Base-by-base conservation (phyloP, 1,140 invertebrate genomes). In the Drosophila ananassae region DNA sequence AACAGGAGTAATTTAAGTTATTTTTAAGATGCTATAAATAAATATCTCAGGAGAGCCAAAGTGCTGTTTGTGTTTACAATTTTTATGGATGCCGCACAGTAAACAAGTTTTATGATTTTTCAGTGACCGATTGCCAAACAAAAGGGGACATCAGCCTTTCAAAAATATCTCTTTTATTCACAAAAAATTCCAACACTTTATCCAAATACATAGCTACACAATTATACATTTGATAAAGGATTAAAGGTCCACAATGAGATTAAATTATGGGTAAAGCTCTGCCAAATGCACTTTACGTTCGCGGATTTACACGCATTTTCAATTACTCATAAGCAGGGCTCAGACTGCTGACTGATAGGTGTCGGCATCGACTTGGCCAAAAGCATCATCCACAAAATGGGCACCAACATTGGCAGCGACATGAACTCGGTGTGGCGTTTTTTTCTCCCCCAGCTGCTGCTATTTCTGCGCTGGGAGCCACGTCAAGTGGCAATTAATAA, bases 401-500 rank as follows among this genome's bases (percentile, higher is more conserved):
- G 64, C 68, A 71, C 46, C 67, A 71, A 32, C 67, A 71, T 67
- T 24, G 67, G 53, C 74, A 56, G 24, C 75, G 44, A 62, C 58
- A 41, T 39, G 52, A 57, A 34, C 37, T 51, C 25, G 24, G 25
- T 32, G 24, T 17, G 22, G 22, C 17, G 34, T 34, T 30, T 39
- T 59, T 32, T 12, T 17, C 21, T 3, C 17, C 44, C 21, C 21
- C 21, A 47, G 44, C 21, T 10, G 41, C 17, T 17, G 44, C 21
- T 37, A 37, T 10, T 12, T 47, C 44, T 24, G 59, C 22, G 39
- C 32, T 37, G 34, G 58, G 30, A 66, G 62, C 73, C 73, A 76
- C 81, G 81, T 85, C 82, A 81, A 81, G 61, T 76, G 82, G 82
- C 77, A 87, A 85, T 85, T 85, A 85, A 85, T 85, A 85, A 87